phyloP scores from a whole-genome alignment of 1,140 invertebrate genomes.

The Zaprionus camerounensis region DNA sequence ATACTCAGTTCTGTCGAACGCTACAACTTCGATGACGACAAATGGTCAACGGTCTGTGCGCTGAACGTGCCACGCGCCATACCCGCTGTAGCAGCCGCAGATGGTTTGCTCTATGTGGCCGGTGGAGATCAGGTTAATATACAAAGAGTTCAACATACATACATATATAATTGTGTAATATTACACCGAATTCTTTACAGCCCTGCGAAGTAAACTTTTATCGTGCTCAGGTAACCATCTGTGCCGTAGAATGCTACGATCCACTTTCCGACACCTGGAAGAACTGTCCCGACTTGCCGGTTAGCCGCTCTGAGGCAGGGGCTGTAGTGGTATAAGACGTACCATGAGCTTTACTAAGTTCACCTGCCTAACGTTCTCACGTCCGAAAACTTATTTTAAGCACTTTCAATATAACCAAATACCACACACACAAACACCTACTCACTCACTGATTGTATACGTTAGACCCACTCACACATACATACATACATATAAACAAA shows the following conservation, averaged over 20 bases:
- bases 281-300: slow-evolving; percentile 90
- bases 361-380: slow-evolving; percentile 29
- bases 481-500: slow-evolving; percentile 29
- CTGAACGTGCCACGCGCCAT: slow-evolving; percentile 91
- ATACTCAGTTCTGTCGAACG: slow-evolving; percentile 94
- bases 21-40: slow-evolving; percentile 94
- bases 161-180: background rate
- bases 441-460: slow-evolving; percentile 55
- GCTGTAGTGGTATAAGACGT: slow-evolving; percentile 86
- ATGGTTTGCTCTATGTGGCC: slow-evolving; percentile 92
- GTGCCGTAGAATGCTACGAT: slow-evolving; percentile 92
- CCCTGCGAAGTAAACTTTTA: slow-evolving; percentile 92
- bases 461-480: slow-evolving; percentile 51
- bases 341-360: background rate
- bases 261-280: slow-evolving; percentile 91
- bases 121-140: slow-evolving; percentile 89
- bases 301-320: slow-evolving; percentile 93
- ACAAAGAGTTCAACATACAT: background rate
- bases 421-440: slow-evolving; percentile 25
- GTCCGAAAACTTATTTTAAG: slow-evolving; percentile 54
- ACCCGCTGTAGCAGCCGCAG: slow-evolving; percentile 93
- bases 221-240: slow-evolving; percentile 91
- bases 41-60: slow-evolving; percentile 90
- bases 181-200: slow-evolving; percentile 57
- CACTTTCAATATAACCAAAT: slow-evolving; percentile 13